These are phyloP conservation scores for Cryptus armator DNA, from an alignment of 2,888 invertebrate species.

Conservation along the genomic window DNA sequence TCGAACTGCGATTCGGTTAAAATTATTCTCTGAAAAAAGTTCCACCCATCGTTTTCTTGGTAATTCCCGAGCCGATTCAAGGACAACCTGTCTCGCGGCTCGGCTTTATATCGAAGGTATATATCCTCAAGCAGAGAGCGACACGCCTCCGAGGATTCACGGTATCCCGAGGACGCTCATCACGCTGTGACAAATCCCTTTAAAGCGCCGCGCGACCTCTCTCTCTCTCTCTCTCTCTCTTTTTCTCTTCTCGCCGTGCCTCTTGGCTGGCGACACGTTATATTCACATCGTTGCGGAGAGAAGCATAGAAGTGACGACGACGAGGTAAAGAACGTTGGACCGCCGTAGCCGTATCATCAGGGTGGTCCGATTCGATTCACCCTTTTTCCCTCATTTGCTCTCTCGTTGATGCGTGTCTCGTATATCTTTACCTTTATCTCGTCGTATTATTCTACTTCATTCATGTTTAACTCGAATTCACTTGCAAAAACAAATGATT, in stretches of 20 bases:
- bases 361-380: conserved; percentile 74
- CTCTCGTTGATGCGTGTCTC: conserved; percentile 65
- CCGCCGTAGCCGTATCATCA: conserved; percentile 53
- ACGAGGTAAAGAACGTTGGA: conserved; percentile 38
- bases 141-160: conserved; percentile 71
- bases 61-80: conserved; percentile 64
- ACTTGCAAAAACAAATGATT: conserved; percentile 26
- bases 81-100: conserved; percentile 67
- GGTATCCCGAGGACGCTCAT: conserved; percentile 70
- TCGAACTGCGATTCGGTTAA: conserved; percentile 21
- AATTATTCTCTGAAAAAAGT: conserved; percentile 48
- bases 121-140: conserved; percentile 51
- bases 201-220: conserved; percentile 70
- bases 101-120: conserved; percentile 61
- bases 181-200: conserved; percentile 77
- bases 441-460: conserved; percentile 22
- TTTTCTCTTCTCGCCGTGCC: conserved; percentile 21
- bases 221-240: no score
- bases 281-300: conserved; percentile 60
- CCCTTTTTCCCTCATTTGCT: conserved; percentile 70
- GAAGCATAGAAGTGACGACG: conserved; percentile 49
- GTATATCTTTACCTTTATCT: conserved; percentile 21
- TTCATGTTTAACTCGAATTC: neutral
- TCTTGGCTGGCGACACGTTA: conserved; percentile 60
- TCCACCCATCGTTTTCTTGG: conserved; percentile 38